Evolutionary conservation across 2,888 invertebrate genomes (phyloP).

Genomic region (Dryobotodes eremita): DNA sequence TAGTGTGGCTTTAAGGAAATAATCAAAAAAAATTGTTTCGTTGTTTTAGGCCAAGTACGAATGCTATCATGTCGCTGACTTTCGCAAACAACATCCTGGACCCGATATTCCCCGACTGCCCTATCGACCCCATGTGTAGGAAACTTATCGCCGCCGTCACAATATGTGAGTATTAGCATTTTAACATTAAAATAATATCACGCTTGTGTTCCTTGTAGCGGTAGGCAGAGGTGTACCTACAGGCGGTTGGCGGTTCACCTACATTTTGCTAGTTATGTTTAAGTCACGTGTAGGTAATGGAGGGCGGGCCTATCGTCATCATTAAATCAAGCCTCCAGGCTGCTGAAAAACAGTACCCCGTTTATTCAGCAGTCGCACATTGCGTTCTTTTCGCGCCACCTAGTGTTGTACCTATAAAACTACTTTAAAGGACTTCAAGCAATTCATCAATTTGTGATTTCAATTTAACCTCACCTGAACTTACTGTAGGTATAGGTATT

Average conservation of each 20-base stretch:
- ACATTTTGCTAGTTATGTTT: not conserved
- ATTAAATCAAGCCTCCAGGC: not conserved
- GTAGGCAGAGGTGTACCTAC: not conserved
- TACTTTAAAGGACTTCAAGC: not conserved
- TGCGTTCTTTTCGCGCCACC: not conserved
- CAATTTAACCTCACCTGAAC: not conserved
- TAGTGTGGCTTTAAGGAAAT: not conserved
- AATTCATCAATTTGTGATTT: not conserved
- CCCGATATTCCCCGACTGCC: conserved; percentile 95
- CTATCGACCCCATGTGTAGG: conserved; percentile 93
- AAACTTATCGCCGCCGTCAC: conserved; percentile 95
- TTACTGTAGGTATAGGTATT: not conserved
- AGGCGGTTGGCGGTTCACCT: not conserved
- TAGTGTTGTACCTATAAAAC: not conserved
- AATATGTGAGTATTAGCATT: conserved; percentile 92
- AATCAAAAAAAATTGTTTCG: not conserved
- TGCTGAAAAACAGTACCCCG: not conserved
- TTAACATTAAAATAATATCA: not conserved
- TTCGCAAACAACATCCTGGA: conserved; percentile 98
- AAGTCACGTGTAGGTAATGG: not conserved
- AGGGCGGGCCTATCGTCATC: not conserved
- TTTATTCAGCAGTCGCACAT: not conserved
- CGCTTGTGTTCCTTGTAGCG: not conserved
- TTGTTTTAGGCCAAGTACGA: conserved; percentile 95
- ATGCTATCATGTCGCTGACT: conserved; percentile 98